Base-by-base conservation (phyloP, 2,888 invertebrate genomes). In the Drosophila antonietae region DNA sequence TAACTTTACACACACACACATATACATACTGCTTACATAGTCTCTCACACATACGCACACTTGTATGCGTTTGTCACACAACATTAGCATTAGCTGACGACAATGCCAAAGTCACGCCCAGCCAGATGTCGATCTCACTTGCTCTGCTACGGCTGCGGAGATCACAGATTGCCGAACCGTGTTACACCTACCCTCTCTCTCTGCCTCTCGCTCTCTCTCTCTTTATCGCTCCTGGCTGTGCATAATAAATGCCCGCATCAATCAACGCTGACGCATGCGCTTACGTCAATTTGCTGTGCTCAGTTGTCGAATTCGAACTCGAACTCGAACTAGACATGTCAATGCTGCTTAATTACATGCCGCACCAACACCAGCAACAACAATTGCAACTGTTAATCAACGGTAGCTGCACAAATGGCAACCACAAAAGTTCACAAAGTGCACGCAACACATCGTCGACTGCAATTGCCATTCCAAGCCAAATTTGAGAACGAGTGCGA, bases 261-360 rank as follows among this genome's bases (percentile, higher is more conserved):
- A 79, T 79, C 49, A 65, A 53, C 12, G 59, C 76, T 81, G 89
- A 88, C 87, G 87, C 89, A 86, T 77, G 78, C 75, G 84, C 88
- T 89, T 72, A 84, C 85, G 85, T 89, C 85, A 88, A 76, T 87
- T 86, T 78, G 88, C 73, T 49, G 71, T 70, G 60, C 68, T 41
- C 66, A 56, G 73, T 73, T 83, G 87, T 88, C 87, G 70, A 62
- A 72, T 68, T 78, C 81, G 80, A 81, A 80, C 81, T 74, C 89
- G 81, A 71, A 76, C 70, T 68, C 76, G 74, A 80, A 74, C 83
- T 80, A 78, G 88, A 89, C 88, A 88, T 88, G 89, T 89, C 87
- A 88, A 80, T 88, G 88, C 49, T 88, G 83, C 72, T 89, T 87
- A 87, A 87, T 87, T 88, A 78, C 81, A 83, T 88, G 75, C 86